These are phyloP conservation scores for Microtus pennsylvanicus DNA, from an alignment of 2,113 vertebrate species.

Conservation along the genomic window DNA sequence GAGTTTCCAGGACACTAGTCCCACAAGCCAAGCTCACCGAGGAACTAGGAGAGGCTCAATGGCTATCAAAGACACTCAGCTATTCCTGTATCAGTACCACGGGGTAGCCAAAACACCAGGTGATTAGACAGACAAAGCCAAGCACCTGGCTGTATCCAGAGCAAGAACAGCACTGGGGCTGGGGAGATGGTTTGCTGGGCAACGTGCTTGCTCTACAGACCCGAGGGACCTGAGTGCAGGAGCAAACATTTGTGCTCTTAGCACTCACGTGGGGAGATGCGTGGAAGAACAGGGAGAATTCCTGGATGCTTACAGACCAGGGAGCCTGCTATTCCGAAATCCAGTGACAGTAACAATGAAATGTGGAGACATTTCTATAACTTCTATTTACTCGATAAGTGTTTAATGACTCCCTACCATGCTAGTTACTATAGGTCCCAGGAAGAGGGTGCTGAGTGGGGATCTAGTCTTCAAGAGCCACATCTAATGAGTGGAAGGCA, in stretches of 20 bases:
- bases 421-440: neutral
- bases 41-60: neutral
- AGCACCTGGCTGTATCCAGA: neutral
- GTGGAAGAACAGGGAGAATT: neutral
- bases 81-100: neutral
- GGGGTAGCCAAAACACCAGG: neutral
- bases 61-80: neutral
- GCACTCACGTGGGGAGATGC: neutral
- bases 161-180: neutral
- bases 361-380: neutral
- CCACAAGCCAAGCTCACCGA: neutral
- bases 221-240: neutral
- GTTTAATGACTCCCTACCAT: neutral
- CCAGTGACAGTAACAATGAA: neutral
- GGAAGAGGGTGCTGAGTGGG: neutral
- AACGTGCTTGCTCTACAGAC: neutral
- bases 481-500: neutral
- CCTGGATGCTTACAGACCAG: neutral
- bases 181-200: neutral
- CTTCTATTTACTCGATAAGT: neutral
- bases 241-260: no score
- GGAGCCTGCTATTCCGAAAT: neutral
- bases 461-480: neutral
- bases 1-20: neutral
- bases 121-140: neutral